phyloP scores from a whole-genome alignment of 1,140 invertebrate species.

The Aphelenchoides fujianensis region DNA sequence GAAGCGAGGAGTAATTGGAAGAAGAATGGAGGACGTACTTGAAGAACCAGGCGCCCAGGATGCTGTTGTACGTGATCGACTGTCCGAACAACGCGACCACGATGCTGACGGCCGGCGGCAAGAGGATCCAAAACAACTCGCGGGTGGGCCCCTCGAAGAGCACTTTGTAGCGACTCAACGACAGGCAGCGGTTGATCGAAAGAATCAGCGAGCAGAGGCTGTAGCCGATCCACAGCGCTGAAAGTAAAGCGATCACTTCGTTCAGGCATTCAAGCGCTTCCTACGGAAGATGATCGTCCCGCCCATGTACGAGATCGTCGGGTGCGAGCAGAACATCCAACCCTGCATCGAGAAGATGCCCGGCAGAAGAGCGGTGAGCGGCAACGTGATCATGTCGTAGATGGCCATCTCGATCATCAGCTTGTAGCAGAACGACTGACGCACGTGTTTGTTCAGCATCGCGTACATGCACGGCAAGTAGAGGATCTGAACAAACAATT shows the following conservation, averaged over 20 bases:
- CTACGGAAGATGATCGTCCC: slow-evolving; percentile 4
- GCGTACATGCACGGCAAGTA: slow-evolving; percentile 16
- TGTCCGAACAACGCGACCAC: background rate
- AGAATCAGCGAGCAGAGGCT: background rate
- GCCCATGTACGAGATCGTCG: background rate
- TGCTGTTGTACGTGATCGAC: background rate
- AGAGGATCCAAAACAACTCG: background rate
- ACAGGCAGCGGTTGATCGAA: slow-evolving; percentile 4
- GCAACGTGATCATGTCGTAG: slow-evolving; percentile 17
- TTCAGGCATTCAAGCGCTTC: background rate
- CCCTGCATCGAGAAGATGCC: background rate
- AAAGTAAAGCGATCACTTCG: background rate
- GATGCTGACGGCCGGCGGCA: background rate
- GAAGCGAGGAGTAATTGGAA: background rate
- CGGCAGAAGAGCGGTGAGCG: slow-evolving; percentile 1
- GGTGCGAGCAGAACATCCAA: slow-evolving; percentile 6
- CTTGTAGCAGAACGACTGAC: slow-evolving; percentile 7
- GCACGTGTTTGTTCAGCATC: slow-evolving; percentile 10
- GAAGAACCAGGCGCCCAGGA: background rate
- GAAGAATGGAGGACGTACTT: background rate
- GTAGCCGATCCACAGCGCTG: slow-evolving; percentile 11
- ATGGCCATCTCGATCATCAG: slow-evolving; percentile 14
- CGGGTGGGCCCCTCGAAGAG: background rate
- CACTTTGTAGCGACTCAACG: background rate
- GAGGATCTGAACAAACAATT: background rate